Conservation (phyloP, 2,113 vertebrate genomes). For the Microcebus lehilahytsara region DNA sequence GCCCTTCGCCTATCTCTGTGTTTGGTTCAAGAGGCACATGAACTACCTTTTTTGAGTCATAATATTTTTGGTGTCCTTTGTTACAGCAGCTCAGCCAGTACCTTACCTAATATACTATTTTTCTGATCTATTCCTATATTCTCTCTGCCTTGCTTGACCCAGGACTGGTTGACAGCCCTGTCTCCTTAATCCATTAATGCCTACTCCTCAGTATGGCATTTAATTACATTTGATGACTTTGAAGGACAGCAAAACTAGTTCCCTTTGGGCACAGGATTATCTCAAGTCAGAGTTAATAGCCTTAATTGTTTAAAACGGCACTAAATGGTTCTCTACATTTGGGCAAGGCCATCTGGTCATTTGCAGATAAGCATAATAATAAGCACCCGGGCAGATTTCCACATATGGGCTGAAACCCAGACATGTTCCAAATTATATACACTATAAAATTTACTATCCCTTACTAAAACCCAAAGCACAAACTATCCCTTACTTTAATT, state of each 20-base stretch:
- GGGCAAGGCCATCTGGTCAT: constrained; percentile 77
- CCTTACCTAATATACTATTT: not conserved
- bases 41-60: not conserved
- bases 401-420: constrained; percentile 68
- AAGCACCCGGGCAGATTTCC: constrained; percentile 70
- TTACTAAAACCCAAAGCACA: constrained; percentile 68
- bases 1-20: not conserved
- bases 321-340: constrained; percentile 74
- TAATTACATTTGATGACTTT: constrained; percentile 78
- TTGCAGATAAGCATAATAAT: constrained; percentile 78
- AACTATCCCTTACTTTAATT: constrained; percentile 57
- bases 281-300: constrained; percentile 75
- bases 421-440: constrained; percentile 69
- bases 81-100: constrained; percentile 51
- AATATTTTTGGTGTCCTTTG: constrained; percentile 30
- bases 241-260: constrained; percentile 74
- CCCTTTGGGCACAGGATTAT: constrained; percentile 76
- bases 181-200: constrained; percentile 68
- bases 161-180: constrained; percentile 37
- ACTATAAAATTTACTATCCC: constrained; percentile 68
- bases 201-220: constrained; percentile 71
- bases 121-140: constrained; percentile 9
- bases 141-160: constrained; percentile 32
- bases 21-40: not conserved
- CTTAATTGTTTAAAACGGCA: constrained; percentile 79